Base-by-base conservation (phyloP, 2,888 invertebrate genomes). In the Ectobius pallidus region DNA sequence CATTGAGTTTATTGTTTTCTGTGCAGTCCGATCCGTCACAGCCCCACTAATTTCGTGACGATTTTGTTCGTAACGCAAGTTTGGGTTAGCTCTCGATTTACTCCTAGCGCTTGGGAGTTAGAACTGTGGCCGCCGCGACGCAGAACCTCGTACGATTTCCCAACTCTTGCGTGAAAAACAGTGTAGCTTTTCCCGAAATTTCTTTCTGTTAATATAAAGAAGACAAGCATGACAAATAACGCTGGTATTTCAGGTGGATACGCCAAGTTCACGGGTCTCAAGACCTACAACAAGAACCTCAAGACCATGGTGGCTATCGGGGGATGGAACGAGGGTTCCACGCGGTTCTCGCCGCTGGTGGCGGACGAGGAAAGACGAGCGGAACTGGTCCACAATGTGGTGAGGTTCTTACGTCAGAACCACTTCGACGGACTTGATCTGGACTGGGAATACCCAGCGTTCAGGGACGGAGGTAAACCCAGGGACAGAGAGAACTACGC, bases 251-350 rank as follows among this genome's bases (percentile, higher is more conserved):
- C 78, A 96, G 95, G 96, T 81, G 96, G 96, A 55, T 96, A 96
- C 83, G 94, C 95, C 25, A 96, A 96, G 85, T 96, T 96, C 84
- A 95, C 92, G 46, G 96, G 95, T 0, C 86, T 96, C 73, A 96
- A 96, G 85, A 94, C 95, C 0, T 96, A 95, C 86, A 96, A 96
- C 84, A 95, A 94, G 82, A 90, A 94, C 76, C 82, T 96, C 80
- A 96, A 96, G 84, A 96, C 96, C 0, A 84, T 97, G 85, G 86
- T 97, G 77, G 96, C 96, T 11, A 94, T 96, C 78, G 96, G 96
- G 0, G 96, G 96, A 0, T 96, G 96, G 96, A 96, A 96, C 83
- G 96, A 96, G 82, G 96, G 95, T 20, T 96, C 96, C 0, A 87
- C 91, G 16, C 89, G 90, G 77, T 96, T 96, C 84, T 96, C 96